These are phyloP conservation scores for Siniperca chuatsi DNA, from an alignment of 2,113 vertebrate genomes.

Conservation along the genomic window DNA sequence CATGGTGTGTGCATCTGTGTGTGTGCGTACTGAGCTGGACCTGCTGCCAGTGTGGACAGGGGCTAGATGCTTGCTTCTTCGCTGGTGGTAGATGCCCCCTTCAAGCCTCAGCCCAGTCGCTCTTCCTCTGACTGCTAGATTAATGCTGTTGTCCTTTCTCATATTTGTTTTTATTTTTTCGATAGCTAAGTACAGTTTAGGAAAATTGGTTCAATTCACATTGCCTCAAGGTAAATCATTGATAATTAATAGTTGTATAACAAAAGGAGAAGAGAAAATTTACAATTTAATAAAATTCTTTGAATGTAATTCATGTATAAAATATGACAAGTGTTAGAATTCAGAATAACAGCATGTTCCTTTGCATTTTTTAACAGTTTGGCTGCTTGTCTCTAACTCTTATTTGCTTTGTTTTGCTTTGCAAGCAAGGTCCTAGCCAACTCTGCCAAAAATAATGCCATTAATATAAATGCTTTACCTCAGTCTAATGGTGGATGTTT, in stretches of 20 bases:
- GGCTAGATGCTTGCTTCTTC: conserved; percentile 83
- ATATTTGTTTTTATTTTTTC: background rate
- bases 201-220: background rate
- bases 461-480: conserved; percentile 28
- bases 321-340: background rate
- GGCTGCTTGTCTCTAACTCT: conserved; percentile 49
- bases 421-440: conserved; percentile 18
- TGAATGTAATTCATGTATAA: background rate
- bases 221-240: background rate
- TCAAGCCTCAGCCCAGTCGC: conserved; percentile 50
- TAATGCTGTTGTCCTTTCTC: conserved; percentile 23
- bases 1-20: conserved; percentile 76
- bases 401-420: conserved; percentile 49
- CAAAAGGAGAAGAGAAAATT: background rate
- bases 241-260: background rate
- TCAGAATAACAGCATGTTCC: conserved; percentile 38
- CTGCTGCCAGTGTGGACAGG: conserved; percentile 62
- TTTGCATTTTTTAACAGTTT: conserved; percentile 25
- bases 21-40: conserved; percentile 65
- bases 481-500: conserved; percentile 25
- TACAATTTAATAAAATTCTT: background rate
- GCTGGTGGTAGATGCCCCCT: conserved; percentile 74
- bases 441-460: conserved; percentile 7
- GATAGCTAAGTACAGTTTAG: conserved; percentile 47
- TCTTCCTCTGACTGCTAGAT: conserved; percentile 42